Evolutionary conservation across 2,797 vertebrate species (phyloP).

Genomic region (Sebastiscus tertius): DNA sequence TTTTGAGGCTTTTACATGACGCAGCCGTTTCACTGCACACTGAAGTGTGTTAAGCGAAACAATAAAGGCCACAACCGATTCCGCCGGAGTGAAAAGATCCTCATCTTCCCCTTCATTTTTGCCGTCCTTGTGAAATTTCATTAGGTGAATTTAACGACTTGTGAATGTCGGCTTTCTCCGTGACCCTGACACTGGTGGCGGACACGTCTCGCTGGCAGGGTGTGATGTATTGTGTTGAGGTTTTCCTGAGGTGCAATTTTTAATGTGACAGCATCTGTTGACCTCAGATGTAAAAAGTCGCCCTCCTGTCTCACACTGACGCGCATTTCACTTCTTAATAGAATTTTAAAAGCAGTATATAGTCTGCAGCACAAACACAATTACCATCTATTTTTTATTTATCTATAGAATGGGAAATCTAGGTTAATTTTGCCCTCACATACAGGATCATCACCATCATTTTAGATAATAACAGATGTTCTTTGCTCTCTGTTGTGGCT

Average conservation of each 20-base stretch:
- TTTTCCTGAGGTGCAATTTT: constrained; percentile 71
- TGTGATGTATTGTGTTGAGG: constrained; percentile 76
- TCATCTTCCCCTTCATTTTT: constrained; percentile 70
- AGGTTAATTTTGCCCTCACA: neutral
- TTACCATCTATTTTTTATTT: neutral
- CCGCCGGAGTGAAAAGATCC: constrained; percentile 67
- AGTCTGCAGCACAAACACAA: neutral
- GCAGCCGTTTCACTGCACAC: constrained; percentile 50
- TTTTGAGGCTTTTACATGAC: constrained; percentile 69
- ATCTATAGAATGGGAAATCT: neutral
- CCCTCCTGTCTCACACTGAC: constrained; percentile 36
- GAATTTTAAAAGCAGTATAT: constrained; percentile 54
- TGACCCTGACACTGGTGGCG: constrained; percentile 77
- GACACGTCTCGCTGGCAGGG: constrained; percentile 65
- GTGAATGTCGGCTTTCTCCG: constrained; percentile 73
- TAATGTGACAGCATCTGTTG: constrained; percentile 74
- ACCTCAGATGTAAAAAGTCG: constrained; percentile 68
- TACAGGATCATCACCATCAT: neutral
- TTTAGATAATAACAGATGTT: neutral
- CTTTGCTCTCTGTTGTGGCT: constrained; percentile 1
- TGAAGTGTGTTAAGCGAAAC: constrained; percentile 51
- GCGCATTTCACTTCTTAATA: constrained; percentile 57
- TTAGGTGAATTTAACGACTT: constrained; percentile 82
- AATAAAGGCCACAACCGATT: constrained; percentile 67
- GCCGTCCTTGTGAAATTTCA: constrained; percentile 81